A percentile compares a stretch with the other conserved stretches of the same genome.
Evolutionary conservation across 53 echinoderm and acorn worm genomes (phyloP).

Genomic region (Patiria pectinifera): DNA sequence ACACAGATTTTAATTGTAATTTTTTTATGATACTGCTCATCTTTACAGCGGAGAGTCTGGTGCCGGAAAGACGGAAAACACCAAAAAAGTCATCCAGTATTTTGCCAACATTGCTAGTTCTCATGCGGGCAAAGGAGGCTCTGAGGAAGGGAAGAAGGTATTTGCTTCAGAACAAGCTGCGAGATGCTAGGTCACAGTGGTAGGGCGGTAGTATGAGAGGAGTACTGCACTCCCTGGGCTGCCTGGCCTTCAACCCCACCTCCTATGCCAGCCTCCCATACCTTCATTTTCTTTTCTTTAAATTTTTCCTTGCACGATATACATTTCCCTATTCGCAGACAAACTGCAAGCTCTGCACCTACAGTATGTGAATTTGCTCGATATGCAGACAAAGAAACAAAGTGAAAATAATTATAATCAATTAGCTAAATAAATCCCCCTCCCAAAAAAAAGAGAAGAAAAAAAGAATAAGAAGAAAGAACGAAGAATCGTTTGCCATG

Average conservation of each 20-base stretch:
- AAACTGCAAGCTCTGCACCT: not conserved
- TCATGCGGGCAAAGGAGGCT: slow-evolving; percentile 79
- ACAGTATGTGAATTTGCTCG: not conserved
- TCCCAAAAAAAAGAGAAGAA: not conserved
- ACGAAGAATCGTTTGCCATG: not conserved
- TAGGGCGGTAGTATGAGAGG: slow-evolving; percentile 14
- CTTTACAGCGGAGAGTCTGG: slow-evolving; percentile 97
- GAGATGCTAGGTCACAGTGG: slow-evolving; percentile 54
- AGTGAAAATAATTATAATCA: not conserved
- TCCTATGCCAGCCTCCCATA: not conserved
- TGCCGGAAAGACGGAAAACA: slow-evolving; percentile 99
- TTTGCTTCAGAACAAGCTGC: slow-evolving; percentile 31
- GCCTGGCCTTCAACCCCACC: slow-evolving; percentile 2
- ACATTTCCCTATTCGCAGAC: not conserved
- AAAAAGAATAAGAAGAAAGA: not conserved
- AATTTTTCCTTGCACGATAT: slow-evolving; percentile 18
- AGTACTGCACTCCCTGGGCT: slow-evolving; percentile 12
- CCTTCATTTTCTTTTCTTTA: not conserved
- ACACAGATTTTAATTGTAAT: not conserved
- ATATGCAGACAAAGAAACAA: slow-evolving; percentile 36
- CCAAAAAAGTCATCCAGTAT: slow-evolving; percentile 99
- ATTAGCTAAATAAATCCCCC: not conserved
- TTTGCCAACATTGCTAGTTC: slow-evolving; percentile 99
- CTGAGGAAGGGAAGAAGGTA: slow-evolving; percentile 99
- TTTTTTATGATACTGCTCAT: slow-evolving; percentile 25